These are phyloP conservation scores for Phytoseiulus persimilis DNA, from an alignment of 2,888 invertebrate species.

Conservation along the genomic window DNA sequence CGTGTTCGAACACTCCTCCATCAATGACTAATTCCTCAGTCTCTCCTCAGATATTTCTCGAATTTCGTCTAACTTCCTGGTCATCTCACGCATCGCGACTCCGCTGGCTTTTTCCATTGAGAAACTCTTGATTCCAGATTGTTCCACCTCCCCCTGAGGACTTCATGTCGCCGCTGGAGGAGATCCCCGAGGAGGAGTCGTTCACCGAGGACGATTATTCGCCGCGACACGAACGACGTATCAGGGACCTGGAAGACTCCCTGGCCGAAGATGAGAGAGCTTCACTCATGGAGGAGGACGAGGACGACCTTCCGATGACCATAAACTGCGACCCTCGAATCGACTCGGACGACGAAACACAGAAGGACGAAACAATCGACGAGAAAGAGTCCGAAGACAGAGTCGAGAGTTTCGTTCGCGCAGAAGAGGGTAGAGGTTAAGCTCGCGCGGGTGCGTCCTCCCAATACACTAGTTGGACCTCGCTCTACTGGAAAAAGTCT, in stretches of 20 bases:
- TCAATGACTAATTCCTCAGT: too few species aligned
- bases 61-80: not conserved
- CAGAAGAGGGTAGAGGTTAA: not conserved
- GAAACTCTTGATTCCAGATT: not conserved
- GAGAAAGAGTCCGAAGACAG: not conserved
- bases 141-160: conserved; percentile 25
- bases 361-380: not conserved
- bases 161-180: conserved; percentile 36
- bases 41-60: too few species aligned
- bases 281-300: conserved; percentile 30
- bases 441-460: not conserved
- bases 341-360: not conserved
- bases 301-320: conserved; percentile 28
- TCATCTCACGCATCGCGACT: too few species aligned
- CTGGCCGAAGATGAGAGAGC: conserved; percentile 11
- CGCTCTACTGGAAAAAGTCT: not conserved
- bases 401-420: not conserved
- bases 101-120: too few species aligned
- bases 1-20: too few species aligned
- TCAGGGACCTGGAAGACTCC: conserved; percentile 10
- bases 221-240: not conserved
- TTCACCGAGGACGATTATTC: conserved; percentile 24
- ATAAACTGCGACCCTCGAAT: conserved; percentile 20
- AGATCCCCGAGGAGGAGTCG: conserved; percentile 30
- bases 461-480: not conserved